These are phyloP conservation scores for Platycercus adscitus DNA, from an alignment of 2,113 vertebrate species.

Conservation along the genomic window DNA sequence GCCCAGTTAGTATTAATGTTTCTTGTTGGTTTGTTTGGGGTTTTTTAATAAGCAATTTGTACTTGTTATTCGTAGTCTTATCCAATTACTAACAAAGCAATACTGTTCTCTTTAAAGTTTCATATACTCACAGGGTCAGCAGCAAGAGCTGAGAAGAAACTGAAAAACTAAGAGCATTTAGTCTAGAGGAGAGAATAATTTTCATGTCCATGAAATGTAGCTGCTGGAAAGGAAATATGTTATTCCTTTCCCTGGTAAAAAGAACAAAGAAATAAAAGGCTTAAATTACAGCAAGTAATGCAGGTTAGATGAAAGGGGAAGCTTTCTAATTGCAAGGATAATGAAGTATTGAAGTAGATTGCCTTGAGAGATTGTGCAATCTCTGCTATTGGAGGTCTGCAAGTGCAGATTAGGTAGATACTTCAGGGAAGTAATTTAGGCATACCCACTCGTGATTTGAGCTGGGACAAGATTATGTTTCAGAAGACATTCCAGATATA, in stretches of 20 bases:
- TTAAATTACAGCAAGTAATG: neutral
- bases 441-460: neutral
- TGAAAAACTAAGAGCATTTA: neutral
- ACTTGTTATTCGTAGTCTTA: neutral
- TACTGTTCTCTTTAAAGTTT: neutral
- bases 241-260: conserved; percentile 24
- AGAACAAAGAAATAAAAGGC: conserved; percentile 51
- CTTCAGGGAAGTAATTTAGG: neutral
- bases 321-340: conserved; percentile 44
- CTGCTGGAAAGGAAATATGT: neutral
- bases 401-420: neutral
- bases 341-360: neutral
- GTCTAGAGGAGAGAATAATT: conserved; percentile 7
- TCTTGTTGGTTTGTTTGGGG: neutral
- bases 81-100: neutral
- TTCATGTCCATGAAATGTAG: neutral
- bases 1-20: neutral
- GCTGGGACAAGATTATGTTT: neutral
- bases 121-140: neutral
- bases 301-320: conserved; percentile 49
- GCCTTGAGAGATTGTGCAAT: neutral
- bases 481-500: neutral
- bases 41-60: neutral
- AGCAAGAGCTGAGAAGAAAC: neutral
- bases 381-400: neutral